Evolutionary conservation across 2,797 vertebrate species (phyloP).

Genomic region (Odontamblyopus rebecca): DNA sequence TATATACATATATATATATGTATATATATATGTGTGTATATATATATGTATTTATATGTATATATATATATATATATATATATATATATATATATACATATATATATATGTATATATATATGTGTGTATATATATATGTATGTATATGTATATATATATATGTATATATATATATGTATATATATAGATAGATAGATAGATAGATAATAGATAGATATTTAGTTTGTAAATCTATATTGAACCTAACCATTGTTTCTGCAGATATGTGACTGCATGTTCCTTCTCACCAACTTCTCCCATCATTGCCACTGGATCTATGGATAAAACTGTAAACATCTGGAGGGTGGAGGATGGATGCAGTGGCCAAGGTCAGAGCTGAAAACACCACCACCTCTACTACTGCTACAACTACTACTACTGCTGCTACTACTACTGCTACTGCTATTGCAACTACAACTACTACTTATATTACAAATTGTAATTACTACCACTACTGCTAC

Average conservation of each 20-base stretch:
- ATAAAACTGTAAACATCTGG: conserved; percentile 94
- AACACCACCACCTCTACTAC: neutral
- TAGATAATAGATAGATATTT: no score
- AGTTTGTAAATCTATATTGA: neutral
- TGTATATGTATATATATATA: no score
- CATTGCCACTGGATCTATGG: conserved; percentile 96
- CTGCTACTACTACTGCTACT: neutral
- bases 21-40: no score
- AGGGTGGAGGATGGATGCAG: conserved; percentile 77
- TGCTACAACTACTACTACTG: neutral
- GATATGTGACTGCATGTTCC: conserved; percentile 92
- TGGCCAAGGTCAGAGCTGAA: conserved; percentile 30
- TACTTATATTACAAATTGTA: neutral
- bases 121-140: no score
- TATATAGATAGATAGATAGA: no score
- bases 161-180: no score
- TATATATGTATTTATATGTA: no score
- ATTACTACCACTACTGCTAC: neutral
- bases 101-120: no score
- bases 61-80: no score
- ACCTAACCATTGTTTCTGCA: conserved; percentile 54
- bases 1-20: no score
- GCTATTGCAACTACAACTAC: neutral
- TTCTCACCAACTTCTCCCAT: conserved; percentile 83
- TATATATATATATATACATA: no score